phyloP scores from a whole-genome alignment of 2,113 vertebrate species.

The Zosterops lateralis region DNA sequence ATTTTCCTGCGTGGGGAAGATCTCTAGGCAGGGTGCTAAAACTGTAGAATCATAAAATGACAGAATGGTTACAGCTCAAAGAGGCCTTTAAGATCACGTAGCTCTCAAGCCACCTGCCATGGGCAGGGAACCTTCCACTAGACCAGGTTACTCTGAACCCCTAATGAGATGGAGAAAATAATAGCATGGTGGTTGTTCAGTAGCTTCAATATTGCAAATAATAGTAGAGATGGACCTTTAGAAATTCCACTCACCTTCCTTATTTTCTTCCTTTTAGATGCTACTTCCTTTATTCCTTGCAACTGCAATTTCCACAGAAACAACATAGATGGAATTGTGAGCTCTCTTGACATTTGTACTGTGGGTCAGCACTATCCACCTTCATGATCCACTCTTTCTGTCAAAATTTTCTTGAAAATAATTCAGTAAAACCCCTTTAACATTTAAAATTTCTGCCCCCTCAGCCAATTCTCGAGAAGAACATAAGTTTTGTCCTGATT shows the following conservation, averaged over 20 bases:
- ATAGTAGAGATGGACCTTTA: background rate
- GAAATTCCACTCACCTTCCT: background rate
- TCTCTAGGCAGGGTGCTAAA: background rate
- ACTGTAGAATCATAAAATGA: background rate
- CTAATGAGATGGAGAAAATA: background rate
- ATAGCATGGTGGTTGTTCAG: background rate
- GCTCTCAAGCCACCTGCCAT: background rate
- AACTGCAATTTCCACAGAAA: background rate
- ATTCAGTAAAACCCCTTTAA: background rate
- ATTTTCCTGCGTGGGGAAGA: background rate
- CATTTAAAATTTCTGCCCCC: background rate
- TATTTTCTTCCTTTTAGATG: background rate
- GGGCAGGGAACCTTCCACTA: background rate
- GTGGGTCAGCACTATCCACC: background rate
- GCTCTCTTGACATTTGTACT: background rate
- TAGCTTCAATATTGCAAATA: background rate
- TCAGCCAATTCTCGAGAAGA: background rate
- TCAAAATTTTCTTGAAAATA: background rate
- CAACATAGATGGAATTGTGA: background rate
- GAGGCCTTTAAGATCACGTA: background rate
- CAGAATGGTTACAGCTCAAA: background rate
- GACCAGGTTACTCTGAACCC: background rate
- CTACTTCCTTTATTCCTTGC: background rate
- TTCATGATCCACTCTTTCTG: background rate
- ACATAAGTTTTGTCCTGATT: background rate